Evolutionary conservation across 2,888 invertebrate genomes (phyloP).

Genomic region (Leptogaster cylindrica): DNA sequence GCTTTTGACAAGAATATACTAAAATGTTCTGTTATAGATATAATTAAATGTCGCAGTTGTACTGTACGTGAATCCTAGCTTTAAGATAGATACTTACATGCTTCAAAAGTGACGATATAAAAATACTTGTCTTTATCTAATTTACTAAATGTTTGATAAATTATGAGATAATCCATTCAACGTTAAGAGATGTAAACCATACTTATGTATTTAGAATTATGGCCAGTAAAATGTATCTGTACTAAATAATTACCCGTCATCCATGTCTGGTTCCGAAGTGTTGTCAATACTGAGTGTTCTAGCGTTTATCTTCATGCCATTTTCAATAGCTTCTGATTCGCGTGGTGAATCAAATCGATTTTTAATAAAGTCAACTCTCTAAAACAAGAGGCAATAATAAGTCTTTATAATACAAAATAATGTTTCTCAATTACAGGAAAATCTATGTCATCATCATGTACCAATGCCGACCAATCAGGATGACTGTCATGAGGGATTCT

Average conservation of each 20-base stretch:
- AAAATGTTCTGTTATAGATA: no score
- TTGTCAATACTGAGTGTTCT: slow-evolving; percentile 55
- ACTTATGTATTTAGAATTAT: not conserved
- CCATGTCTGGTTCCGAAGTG: slow-evolving; percentile 56
- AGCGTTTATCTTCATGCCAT: slow-evolving; percentile 51
- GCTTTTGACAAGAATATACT: not conserved
- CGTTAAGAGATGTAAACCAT: no score
- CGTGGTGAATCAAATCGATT: slow-evolving; percentile 37
- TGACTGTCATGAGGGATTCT: slow-evolving; percentile 75
- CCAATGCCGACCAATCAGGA: slow-evolving; percentile 63
- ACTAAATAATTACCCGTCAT: slow-evolving; percentile 22
- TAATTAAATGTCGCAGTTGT: no score
- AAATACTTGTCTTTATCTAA: no score
- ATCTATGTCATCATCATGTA: slow-evolving; percentile 62
- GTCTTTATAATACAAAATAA: not conserved
- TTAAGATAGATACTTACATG: no score
- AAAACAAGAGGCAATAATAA: not conserved
- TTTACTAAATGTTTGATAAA: no score
- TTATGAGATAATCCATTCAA: not conserved
- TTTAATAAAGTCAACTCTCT: not conserved
- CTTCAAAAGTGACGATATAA: no score
- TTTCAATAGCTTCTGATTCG: slow-evolving; percentile 49
- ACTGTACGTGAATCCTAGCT: no score
- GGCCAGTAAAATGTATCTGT: not conserved
- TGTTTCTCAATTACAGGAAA: not conserved